These are phyloP conservation scores for Agonopterix subpropinquella DNA, from an alignment of 2,888 invertebrate genomes.

Conservation along the genomic window DNA sequence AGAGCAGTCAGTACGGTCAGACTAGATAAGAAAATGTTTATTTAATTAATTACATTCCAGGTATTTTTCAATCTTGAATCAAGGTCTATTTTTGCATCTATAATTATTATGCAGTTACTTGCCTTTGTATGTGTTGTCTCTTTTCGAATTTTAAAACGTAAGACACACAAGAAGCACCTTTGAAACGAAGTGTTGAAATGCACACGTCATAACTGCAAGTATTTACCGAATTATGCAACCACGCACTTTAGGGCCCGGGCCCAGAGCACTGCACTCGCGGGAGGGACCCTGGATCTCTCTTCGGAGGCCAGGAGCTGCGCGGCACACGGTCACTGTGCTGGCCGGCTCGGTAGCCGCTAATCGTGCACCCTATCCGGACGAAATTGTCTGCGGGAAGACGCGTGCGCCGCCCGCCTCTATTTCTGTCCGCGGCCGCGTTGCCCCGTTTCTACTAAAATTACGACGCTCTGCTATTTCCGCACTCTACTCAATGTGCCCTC, in stretches of 20 bases:
- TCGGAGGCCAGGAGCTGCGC: conserved; percentile 7
- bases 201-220: conserved; percentile 24
- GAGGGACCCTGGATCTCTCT: conserved; percentile 10
- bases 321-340: conserved; percentile 15
- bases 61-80: too few relatives aligned
- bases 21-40: too few relatives aligned
- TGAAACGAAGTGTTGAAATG: conserved; percentile 14
- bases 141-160: conserved; percentile 9
- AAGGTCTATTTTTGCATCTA: too few relatives aligned
- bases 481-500: conserved; percentile 57
- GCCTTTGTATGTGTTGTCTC: not conserved
- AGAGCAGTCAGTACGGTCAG: too few relatives aligned
- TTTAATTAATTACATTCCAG: too few relatives aligned
- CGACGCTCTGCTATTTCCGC: conserved; percentile 72
- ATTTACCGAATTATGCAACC: conserved; percentile 39
- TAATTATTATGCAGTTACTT: not conserved
- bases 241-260: conserved; percentile 17
- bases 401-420: conserved; percentile 64
- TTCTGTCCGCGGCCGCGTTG: conserved; percentile 71
- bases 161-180: conserved; percentile 21
- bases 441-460: conserved; percentile 76
- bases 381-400: conserved; percentile 68
- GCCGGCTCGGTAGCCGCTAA: conserved; percentile 40
- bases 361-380: conserved; percentile 68
- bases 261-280: conserved; percentile 39